Evolutionary conservation across 2,797 vertebrate genomes (phyloP), one percentile per base, ranked within the genome.

Genomic region (Pachyuromys duprasi): DNA sequence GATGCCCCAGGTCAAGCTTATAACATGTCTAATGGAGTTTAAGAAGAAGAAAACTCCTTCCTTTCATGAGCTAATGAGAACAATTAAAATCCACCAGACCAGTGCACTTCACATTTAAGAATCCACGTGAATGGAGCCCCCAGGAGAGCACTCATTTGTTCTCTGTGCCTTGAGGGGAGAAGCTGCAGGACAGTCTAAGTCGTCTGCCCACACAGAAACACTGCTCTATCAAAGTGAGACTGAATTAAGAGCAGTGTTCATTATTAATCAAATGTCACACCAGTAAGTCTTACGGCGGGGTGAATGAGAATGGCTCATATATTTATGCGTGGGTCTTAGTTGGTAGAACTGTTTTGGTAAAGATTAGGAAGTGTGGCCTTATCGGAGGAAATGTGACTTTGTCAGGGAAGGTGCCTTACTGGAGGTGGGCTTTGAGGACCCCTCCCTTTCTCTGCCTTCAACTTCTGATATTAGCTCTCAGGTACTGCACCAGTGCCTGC

Each of bases 191-290:
- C 6, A 67, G 62, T 82, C 55, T 11, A 86, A 96, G 91, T 45
- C 28, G 82, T 8, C 26, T 0, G 18, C 36, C 63, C 28, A 26
- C 8, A 8, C 15, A 93, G 65, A 53, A 53, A 49, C 14, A 33
- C 5, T 31, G 31, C 57, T 93, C 42, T 83, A 62, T 79, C 88
- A 81, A 79, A 94, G 60, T 69, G 80, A 76, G 65, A 65, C 65
- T 84, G 42, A 70, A 55, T 84, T 83, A 76, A 83, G 89, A 80
- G 81, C 84, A 88, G 74, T 11, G 49, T 82, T 81, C 36, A 89
- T 92, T 95, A 95, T 82, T 57, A 90, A 88, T 49, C 63, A 94
- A 82, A 91, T 45, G 45, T 53, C 79, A 93, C 12, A 45, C 86
- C 88, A 39, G 57, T 28, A 36, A 65, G 24, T 63, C 63, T 65